Conservation (phyloP, 1,140 invertebrate species). For the Drosophila chauvacae region DNA sequence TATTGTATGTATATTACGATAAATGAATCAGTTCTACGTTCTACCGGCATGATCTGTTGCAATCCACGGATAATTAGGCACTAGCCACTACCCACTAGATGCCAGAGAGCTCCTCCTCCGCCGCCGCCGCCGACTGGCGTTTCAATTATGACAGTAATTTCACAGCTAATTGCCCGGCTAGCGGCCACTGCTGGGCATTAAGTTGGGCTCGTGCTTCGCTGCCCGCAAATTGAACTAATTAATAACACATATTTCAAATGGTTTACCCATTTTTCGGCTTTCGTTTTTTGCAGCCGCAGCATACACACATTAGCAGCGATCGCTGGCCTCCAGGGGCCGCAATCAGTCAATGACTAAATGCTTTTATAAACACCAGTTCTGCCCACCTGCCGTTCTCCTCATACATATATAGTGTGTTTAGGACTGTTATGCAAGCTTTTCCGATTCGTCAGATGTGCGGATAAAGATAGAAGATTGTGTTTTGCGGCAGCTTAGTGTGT, state of each 20-base stretch:
- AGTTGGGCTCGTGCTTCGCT: conserved; percentile 58
- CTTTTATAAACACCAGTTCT: conserved; percentile 21
- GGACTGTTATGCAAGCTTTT: conserved; percentile 44
- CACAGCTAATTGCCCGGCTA: conserved; percentile 49
- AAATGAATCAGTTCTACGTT: conserved; percentile 5
- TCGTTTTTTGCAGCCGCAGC: conserved; percentile 21
- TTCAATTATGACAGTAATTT: conserved; percentile 40
- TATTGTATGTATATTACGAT: conserved; percentile 10
- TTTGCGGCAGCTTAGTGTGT: neutral
- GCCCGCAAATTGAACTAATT: conserved; percentile 75
- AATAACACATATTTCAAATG: conserved; percentile 70
- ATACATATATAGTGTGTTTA: neutral
- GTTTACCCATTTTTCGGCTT: conserved; percentile 47
- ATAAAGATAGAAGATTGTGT: conserved; percentile 19
- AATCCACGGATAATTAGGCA: conserved; percentile 35
- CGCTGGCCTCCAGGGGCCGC: conserved; percentile 33
- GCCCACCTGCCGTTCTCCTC: conserved; percentile 1
- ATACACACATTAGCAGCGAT: conserved; percentile 21
- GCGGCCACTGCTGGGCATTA: conserved; percentile 15
- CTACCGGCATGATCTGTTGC: conserved; percentile 33
- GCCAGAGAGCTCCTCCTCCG: conserved; percentile 6
- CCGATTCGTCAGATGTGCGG: conserved; percentile 22
- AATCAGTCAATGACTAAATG: conserved; percentile 52
- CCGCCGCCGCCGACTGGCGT: neutral
- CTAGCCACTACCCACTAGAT: conserved; percentile 14